Evolutionary conservation across 2,888 invertebrate genomes (phyloP).

Genomic region (Mythimna loreyi): DNA sequence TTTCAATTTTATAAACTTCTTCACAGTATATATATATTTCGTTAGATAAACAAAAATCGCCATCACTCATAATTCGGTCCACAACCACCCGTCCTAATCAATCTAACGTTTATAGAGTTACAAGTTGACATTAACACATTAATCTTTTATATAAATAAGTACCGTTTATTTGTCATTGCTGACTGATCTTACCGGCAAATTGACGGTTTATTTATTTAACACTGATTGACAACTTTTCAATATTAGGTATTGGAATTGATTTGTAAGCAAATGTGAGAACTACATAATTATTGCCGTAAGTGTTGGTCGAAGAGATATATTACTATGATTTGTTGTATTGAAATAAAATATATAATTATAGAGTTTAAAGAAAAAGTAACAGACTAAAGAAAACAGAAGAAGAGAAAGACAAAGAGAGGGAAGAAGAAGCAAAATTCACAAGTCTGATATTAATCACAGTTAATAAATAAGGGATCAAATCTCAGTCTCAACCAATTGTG

Average conservation of each 20-base stretch:
- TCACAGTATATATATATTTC: neutral
- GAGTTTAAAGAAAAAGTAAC: neutral
- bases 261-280: constrained; percentile 8
- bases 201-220: constrained; percentile 54
- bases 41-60: constrained; percentile 1
- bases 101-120: constrained; percentile 79
- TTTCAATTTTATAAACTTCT: neutral
- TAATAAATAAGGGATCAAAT: neutral
- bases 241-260: constrained; percentile 34
- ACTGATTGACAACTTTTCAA: constrained; percentile 45
- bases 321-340: no score
- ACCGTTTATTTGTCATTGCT: constrained; percentile 71
- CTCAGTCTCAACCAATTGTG: neutral
- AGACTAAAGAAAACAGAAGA: neutral
- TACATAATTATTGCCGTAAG: neutral
- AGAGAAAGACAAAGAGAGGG: neutral
- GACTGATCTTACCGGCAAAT: constrained; percentile 67
- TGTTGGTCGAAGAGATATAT: neutral
- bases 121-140: constrained; percentile 78
- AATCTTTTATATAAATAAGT: constrained; percentile 67
- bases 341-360: no score
- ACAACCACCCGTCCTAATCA: constrained; percentile 71
- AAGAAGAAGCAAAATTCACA: neutral
- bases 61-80: constrained; percentile 55
- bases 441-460: neutral